phyloP scores from a whole-genome alignment of 2,113 vertebrate species.

The Panthera leo region DNA sequence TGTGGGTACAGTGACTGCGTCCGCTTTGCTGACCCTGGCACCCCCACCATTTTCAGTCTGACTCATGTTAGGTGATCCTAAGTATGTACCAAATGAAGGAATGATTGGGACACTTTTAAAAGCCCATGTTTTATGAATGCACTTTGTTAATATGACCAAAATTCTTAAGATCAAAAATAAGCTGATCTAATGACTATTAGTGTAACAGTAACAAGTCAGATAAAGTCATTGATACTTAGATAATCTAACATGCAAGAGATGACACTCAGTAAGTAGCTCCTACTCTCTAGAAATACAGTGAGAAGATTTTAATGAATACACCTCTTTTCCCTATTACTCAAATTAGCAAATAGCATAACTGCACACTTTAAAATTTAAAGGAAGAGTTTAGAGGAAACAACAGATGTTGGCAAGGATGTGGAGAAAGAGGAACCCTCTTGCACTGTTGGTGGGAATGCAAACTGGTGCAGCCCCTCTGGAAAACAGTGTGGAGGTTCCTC shows the following conservation, averaged over 20 bases:
- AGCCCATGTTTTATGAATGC: not conserved
- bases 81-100: too few species aligned
- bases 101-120: not conserved
- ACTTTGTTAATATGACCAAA: not conserved
- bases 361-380: not conserved
- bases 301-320: not conserved
- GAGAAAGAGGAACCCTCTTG: too few species aligned
- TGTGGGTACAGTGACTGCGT: not conserved
- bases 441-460: too few species aligned
- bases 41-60: not conserved
- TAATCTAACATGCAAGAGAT: not conserved
- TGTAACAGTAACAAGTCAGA: not conserved
- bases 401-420: too few species aligned
- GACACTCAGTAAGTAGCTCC: not conserved
- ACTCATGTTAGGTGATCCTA: not conserved
- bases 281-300: not conserved
- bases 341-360: not conserved
- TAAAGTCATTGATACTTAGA: not conserved
- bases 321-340: not conserved
- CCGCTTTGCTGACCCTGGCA: not conserved
- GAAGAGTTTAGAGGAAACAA: not conserved
- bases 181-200: not conserved
- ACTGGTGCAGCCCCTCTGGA: too few species aligned
- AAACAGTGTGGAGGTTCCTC: too few species aligned
- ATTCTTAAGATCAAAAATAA: not conserved